Evolutionary conservation across 2,113 vertebrate species (phyloP), one percentile per base, ranked within the genome.

Genomic region (Lota lota): DNA sequence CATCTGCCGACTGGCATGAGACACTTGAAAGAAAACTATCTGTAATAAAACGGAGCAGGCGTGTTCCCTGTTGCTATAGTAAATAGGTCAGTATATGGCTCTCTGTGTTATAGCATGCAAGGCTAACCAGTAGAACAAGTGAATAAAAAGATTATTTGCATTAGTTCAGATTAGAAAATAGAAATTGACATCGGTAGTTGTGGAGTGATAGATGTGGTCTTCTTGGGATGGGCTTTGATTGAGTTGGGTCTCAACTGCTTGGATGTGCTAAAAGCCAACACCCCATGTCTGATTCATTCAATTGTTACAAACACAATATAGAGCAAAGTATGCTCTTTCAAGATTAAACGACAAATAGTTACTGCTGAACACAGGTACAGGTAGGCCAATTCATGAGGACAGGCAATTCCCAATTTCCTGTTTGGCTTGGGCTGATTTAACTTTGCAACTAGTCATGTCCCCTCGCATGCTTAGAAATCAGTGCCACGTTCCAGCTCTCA

Each of bases 211-310:
- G 40, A 47, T 47, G 40, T 47, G 40, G 40, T 47, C 40, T 47
- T 47, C 40, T 47, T 47, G 40, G 40, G 40, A 56, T 17, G 53
- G 53, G 83, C 88, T 62, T 85, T 74, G 82, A 88, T 22, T 58
- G 58, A 33, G 61, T 22, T 62, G 84, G 81, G 84, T 87, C 71
- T 33, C 28, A 33, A 33, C 28, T 33, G 83, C 87, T 79, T 82
- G 67, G 53, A 73, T 54, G 53, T 50, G 36, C 69, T 57, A 58
- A 68, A 83, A 70, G 64, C 50, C 72, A 77, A 81, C 79, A 80
- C 79, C 81, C 73, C 59, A 64, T 71, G 40, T 71, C 68, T 73
- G 69, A 77, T 72, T 68, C 17, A 47, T 10, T 47, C 40, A 47
- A 47, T 47, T 47, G 40, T 47, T 47, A 14, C 12, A 14, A 74